Conservation (phyloP, 2,797 vertebrate genomes). For the Sebastes variabilis region DNA sequence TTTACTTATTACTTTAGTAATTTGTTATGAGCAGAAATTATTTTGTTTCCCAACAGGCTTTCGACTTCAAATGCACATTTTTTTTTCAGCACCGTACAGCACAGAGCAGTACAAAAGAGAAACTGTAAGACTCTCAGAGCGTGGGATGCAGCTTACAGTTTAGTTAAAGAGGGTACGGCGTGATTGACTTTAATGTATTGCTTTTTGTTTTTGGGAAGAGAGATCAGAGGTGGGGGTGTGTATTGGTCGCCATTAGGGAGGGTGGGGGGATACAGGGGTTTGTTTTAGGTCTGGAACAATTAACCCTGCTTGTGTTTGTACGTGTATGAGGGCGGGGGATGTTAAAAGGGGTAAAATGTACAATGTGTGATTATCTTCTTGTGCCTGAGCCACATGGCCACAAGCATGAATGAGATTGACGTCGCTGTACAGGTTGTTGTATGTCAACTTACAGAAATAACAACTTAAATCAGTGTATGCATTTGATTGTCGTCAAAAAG, state of each 20-base stretch:
- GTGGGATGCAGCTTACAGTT: too few species aligned
- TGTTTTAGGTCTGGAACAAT: too few species aligned
- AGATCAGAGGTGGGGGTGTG: too few species aligned
- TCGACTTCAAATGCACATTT: not conserved
- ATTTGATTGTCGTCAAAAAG: too few species aligned
- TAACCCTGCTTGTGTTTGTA: not conserved
- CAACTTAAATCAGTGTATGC: not conserved
- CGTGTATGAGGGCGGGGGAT: not conserved
- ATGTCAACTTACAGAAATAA: not conserved
- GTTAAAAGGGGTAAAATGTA: too few species aligned
- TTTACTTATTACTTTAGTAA: constrained; percentile 1
- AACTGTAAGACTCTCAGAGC: not conserved
- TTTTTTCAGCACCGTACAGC: not conserved
- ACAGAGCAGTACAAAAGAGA: not conserved
- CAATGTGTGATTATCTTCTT: not conserved
- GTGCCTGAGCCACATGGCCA: not conserved
- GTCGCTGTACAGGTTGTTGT: not conserved
- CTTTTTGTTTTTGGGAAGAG: not conserved
- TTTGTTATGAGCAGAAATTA: not conserved
- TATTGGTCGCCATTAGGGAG: too few species aligned
- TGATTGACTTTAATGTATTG: too few species aligned
- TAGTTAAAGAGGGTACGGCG: too few species aligned
- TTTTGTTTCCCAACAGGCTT: constrained; percentile 2
- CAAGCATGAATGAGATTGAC: not conserved
- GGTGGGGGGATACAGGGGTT: too few species aligned